Conservation (phyloP, 2,888 invertebrate species). For the Galeruca laticollis region DNA sequence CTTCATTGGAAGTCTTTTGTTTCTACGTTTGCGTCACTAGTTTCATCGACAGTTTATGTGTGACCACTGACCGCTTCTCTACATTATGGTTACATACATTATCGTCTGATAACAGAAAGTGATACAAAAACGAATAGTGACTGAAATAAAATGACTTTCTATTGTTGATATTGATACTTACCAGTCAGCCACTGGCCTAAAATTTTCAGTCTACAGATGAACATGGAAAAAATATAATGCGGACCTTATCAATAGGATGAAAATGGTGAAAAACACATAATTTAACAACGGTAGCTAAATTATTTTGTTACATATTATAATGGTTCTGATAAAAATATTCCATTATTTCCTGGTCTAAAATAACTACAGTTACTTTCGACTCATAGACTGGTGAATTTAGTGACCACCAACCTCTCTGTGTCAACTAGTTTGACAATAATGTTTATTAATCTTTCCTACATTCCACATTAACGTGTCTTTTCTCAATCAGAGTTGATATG, state of each 20-base stretch:
- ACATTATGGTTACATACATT: too few relatives aligned
- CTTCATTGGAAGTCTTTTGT: constrained; percentile 9
- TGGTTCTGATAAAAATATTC: neutral
- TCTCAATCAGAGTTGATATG: constrained; percentile 17
- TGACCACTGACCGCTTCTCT: constrained; percentile 16
- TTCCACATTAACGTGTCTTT: constrained; percentile 43
- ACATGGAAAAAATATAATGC: too few relatives aligned
- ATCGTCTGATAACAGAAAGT: too few relatives aligned
- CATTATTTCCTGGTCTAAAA: constrained; percentile 13
- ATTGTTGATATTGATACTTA: too few relatives aligned
- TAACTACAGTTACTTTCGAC: constrained; percentile 47
- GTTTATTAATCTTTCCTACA: constrained; percentile 58
- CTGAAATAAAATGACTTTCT: too few relatives aligned
- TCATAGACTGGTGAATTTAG: constrained; percentile 53
- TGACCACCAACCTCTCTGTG: constrained; percentile 53
- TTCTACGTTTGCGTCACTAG: constrained; percentile 6
- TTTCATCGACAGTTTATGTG: constrained; percentile 22
- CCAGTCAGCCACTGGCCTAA: too few relatives aligned
- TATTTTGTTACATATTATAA: too few relatives aligned
- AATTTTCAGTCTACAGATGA: too few relatives aligned
- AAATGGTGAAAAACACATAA: too few relatives aligned
- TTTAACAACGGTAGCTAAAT: too few relatives aligned
- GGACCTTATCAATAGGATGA: too few relatives aligned
- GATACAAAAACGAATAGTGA: too few relatives aligned
- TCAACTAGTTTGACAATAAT: constrained; percentile 55